These are phyloP conservation scores for Phylloscopus whistleri DNA, from an alignment of 2,113 vertebrate genomes.

Conservation along the genomic window DNA sequence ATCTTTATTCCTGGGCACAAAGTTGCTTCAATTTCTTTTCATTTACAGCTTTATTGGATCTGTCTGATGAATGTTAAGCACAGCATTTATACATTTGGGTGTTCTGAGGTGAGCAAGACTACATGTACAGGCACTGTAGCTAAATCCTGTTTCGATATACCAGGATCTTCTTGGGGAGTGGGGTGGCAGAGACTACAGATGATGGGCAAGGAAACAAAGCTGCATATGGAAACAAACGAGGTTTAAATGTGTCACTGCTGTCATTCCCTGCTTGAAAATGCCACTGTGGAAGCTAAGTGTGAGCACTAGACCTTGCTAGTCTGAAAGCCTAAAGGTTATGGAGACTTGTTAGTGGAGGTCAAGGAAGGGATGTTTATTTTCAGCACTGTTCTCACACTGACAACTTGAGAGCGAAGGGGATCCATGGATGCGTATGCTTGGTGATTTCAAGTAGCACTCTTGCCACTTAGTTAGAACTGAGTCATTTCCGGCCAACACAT, in stretches of 20 bases:
- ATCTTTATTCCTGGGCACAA: not conserved
- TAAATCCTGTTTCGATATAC: not conserved
- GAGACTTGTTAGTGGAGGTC: not conserved
- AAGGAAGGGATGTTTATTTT: slow-evolving; percentile 48
- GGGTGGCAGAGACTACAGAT: not conserved
- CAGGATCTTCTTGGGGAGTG: not conserved
- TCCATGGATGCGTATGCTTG: not conserved
- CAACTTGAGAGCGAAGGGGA: not conserved
- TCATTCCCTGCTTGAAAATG: not conserved
- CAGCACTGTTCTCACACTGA: slow-evolving; percentile 39
- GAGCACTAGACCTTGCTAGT: not conserved
- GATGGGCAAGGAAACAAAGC: not conserved
- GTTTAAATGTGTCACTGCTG: slow-evolving; percentile 6
- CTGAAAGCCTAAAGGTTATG: slow-evolving; percentile 27
- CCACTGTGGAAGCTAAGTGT: not conserved
- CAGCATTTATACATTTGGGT: not conserved
- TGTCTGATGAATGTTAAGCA: not conserved
- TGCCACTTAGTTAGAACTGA: slow-evolving; percentile 19
- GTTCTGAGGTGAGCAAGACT: not conserved
- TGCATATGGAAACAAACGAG: not conserved
- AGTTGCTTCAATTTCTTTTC: not conserved
- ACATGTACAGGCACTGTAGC: not conserved
- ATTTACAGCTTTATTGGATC: not conserved
- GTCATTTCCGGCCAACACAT: slow-evolving; percentile 25
- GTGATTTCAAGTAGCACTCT: not conserved